phyloP scores from a whole-genome alignment of 2,888 invertebrate genomes.

The Rosalia funebris region DNA sequence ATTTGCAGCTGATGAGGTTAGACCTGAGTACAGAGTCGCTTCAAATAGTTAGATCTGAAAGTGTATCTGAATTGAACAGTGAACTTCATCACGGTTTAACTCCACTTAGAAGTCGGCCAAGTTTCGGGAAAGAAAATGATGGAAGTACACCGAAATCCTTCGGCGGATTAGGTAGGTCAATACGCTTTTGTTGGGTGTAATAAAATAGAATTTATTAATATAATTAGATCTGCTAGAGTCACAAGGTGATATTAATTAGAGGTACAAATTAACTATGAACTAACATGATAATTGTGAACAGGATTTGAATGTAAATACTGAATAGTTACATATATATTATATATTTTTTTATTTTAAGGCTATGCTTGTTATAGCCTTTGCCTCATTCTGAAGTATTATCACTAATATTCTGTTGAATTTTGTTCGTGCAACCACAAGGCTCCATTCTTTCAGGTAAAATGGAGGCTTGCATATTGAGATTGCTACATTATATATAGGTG shows the following conservation, averaged over 20 bases:
- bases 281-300: not conserved
- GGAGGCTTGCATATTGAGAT: conserved; percentile 69
- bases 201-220: not conserved
- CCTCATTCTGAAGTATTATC: conserved; percentile 13
- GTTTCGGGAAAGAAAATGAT: conserved; percentile 65
- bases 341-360: conserved; percentile 2
- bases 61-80: conserved; percentile 83
- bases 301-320: not conserved
- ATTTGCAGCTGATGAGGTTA: conserved; percentile 78
- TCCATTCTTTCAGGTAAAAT: conserved; percentile 88
- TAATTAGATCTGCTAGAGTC: not conserved
- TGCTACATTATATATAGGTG: conserved; percentile 54
- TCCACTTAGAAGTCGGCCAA: conserved; percentile 57
- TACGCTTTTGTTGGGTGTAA: conserved; percentile 1
- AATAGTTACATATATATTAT: conserved; percentile 1
- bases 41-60: conserved; percentile 82
- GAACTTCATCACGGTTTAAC: conserved; percentile 62
- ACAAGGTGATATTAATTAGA: not conserved
- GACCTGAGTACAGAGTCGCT: conserved; percentile 84
- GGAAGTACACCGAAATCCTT: conserved; percentile 78
- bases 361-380: not conserved
- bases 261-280: not conserved
- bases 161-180: conserved; percentile 80
- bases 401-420: conserved; percentile 55
- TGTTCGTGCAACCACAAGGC: conserved; percentile 81